Conservation (phyloP, 2,888 invertebrate species). For the Himalopsyche tibetana region DNA sequence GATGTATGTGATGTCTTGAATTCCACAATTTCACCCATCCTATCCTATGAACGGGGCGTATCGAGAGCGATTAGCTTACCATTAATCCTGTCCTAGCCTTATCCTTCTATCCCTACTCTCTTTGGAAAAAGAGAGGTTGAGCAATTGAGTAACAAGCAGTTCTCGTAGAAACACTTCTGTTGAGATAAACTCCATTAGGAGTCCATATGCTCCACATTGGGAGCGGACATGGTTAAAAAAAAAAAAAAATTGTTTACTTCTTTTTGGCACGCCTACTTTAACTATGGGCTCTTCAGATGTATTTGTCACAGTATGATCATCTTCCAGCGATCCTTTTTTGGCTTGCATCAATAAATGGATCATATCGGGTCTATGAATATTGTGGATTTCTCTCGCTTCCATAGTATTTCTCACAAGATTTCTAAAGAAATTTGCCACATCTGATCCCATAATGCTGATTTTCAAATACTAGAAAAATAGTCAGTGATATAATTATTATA, state of each 20-base stretch:
- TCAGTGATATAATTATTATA: not conserved
- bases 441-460: slow-evolving; percentile 46
- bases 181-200: too few relatives aligned
- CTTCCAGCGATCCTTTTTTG: slow-evolving; percentile 51
- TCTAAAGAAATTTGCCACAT: slow-evolving; percentile 56
- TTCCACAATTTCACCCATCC: too few relatives aligned
- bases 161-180: too few relatives aligned
- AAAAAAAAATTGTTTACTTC: slow-evolving; percentile 27
- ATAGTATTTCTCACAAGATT: slow-evolving; percentile 51
- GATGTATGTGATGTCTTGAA: too few relatives aligned
- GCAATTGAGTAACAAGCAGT: too few relatives aligned
- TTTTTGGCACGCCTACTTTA: not conserved
- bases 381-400: slow-evolving; percentile 35
- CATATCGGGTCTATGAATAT: slow-evolving; percentile 57
- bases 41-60: too few relatives aligned
- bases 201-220: too few relatives aligned
- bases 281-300: slow-evolving; percentile 66
- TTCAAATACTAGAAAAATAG: slow-evolving; percentile 11
- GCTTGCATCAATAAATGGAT: slow-evolving; percentile 57
- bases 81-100: too few relatives aligned
- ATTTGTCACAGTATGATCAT: slow-evolving; percentile 36
- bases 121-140: too few relatives aligned
- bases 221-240: too few relatives aligned
- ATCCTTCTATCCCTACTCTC: too few relatives aligned
- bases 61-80: too few relatives aligned